phyloP scores from a whole-genome alignment of 64 coral and sea anemone species.

The Dendronephthya gigantea region DNA sequence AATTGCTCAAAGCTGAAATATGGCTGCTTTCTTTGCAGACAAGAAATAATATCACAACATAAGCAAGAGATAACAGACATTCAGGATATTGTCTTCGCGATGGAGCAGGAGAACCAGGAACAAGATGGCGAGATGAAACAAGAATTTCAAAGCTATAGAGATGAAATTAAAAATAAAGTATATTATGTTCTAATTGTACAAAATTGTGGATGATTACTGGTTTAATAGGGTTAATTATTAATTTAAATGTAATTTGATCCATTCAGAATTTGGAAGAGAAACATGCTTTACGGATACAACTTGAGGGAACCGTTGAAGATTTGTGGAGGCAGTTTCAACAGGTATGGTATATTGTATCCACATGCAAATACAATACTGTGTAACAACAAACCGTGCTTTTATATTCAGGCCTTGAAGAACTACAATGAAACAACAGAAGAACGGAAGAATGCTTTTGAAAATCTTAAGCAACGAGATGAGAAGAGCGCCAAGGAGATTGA shows the following conservation, averaged over 20 bases:
- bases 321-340: constrained; percentile 99
- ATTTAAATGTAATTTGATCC: too few species aligned
- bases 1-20: background rate
- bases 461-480: constrained; percentile 93
- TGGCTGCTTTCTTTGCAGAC: constrained; percentile 20
- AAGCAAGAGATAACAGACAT: constrained; percentile 90
- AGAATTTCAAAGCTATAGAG: constrained; percentile 90
- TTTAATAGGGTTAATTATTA: too few species aligned
- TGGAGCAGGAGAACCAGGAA: constrained; percentile 97
- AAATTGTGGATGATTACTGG: too few species aligned
- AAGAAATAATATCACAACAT: constrained; percentile 70
- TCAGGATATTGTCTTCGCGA: constrained; percentile 97
- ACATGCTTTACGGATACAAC: constrained; percentile 88
- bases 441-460: constrained; percentile 97
- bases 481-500: constrained; percentile 99
- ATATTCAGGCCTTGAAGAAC: constrained; percentile 71
- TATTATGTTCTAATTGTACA: too few species aligned
- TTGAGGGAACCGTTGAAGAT: constrained; percentile 95
- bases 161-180: constrained; percentile 99
- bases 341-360: too few species aligned
- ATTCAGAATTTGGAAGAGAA: constrained; percentile 92
- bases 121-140: constrained; percentile 90
- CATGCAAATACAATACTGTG: too few species aligned
- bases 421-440: constrained; percentile 99
- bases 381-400: too few species aligned